phyloP scores from a whole-genome alignment of 2,113 vertebrate genomes.

The Phyllostomus hastatus region DNA sequence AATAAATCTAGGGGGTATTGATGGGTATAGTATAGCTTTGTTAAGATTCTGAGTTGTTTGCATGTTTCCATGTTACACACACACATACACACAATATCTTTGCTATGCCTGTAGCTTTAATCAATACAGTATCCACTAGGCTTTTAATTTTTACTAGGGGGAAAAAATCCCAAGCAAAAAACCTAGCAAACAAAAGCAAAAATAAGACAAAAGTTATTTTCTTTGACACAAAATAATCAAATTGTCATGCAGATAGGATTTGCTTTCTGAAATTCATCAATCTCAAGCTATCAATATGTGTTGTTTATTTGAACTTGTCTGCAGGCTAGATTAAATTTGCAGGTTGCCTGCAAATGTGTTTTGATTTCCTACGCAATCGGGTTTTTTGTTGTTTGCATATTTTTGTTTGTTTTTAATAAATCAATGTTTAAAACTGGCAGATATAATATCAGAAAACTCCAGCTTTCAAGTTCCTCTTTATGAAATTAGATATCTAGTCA shows the following conservation, averaged over 20 bases:
- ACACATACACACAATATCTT: neutral
- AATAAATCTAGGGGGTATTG: neutral
- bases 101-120: neutral
- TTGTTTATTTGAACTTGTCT: slow-evolving; percentile 2
- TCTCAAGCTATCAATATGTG: neutral
- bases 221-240: neutral
- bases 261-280: neutral
- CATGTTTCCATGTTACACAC: neutral
- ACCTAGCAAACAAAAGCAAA: neutral
- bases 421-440: neutral
- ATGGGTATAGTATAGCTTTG: neutral
- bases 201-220: neutral
- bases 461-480: neutral
- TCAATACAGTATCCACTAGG: neutral
- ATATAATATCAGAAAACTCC: neutral
- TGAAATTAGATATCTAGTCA: neutral
- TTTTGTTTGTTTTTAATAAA: neutral
- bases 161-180: neutral
- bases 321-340: neutral
- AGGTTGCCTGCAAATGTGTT: neutral
- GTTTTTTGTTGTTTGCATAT: neutral
- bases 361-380: neutral
- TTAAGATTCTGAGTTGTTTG: neutral
- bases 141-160: neutral
- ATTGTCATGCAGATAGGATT: neutral